Evolutionary conservation across 1,140 invertebrate genomes (phyloP).

Genomic region (Drosophila malerkotliana): DNA sequence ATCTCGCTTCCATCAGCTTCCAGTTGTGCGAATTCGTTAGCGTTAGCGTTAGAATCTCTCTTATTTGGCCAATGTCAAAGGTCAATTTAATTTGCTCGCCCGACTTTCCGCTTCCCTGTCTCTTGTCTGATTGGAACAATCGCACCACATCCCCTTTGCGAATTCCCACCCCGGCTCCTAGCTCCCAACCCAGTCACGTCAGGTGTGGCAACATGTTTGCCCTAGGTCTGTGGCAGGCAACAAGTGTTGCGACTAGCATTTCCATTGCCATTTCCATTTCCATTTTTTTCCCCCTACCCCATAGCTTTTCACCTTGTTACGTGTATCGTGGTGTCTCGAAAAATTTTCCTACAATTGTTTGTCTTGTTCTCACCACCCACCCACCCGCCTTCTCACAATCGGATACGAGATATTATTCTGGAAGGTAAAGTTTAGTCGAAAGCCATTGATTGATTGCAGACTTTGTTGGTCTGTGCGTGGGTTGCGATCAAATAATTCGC

Average conservation of each 20-base stretch:
- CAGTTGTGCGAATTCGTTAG: conserved; percentile 53
- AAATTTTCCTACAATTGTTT: conserved; percentile 27
- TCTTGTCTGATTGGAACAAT: conserved; percentile 53
- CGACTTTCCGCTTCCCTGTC: not conserved
- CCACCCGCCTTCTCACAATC: not conserved
- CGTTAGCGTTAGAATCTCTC: not conserved
- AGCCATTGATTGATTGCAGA: conserved; percentile 59
- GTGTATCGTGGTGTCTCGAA: not conserved
- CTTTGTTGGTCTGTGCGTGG: not conserved
- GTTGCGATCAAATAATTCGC: conserved; percentile 24
- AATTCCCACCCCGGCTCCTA: conserved; percentile 6
- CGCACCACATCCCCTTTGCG: conserved; percentile 29
- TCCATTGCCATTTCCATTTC: conserved; percentile 17
- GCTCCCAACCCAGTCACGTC: conserved; percentile 5
- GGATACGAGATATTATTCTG: conserved; percentile 3
- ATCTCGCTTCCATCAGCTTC: conserved; percentile 15
- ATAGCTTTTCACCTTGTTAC: not conserved
- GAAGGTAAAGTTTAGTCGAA: not conserved
- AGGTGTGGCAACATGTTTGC: conserved; percentile 55
- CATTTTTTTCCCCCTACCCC: not conserved
- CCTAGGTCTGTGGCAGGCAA: conserved; percentile 47
- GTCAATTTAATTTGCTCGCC: conserved; percentile 69
- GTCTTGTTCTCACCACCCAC: not conserved
- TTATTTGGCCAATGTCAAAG: conserved; percentile 49
- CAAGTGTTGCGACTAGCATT: conserved; percentile 48